phyloP scores from a whole-genome alignment of 1,140 invertebrate genomes.

The Euglossa dilemma region DNA sequence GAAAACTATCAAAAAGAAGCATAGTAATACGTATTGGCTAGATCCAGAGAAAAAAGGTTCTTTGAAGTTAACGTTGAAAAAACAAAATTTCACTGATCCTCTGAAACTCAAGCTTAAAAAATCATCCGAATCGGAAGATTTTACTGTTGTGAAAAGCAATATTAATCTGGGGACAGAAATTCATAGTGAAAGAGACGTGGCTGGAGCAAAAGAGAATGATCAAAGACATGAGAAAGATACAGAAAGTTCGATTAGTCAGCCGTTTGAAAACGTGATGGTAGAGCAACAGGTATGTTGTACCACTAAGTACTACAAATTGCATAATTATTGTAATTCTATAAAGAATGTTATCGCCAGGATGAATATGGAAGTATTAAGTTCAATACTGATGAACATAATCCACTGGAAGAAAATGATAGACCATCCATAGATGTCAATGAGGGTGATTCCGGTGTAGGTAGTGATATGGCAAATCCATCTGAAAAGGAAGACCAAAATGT shows the following conservation, averaged over 20 bases:
- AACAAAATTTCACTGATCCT: slow-evolving; percentile 70
- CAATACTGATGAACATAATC: slow-evolving; percentile 71
- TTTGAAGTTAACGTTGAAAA: slow-evolving; percentile 78
- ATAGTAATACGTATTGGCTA: slow-evolving; percentile 74
- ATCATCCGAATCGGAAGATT: slow-evolving; percentile 76
- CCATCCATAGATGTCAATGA: slow-evolving; percentile 78
- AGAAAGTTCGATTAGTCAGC: slow-evolving; percentile 71
- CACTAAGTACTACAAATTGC: not conserved
- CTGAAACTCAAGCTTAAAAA: slow-evolving; percentile 78
- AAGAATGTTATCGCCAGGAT: slow-evolving; percentile 60
- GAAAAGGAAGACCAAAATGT: slow-evolving; percentile 80
- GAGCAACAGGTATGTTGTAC: slow-evolving; percentile 74
- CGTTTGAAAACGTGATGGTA: slow-evolving; percentile 77
- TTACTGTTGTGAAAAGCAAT: slow-evolving; percentile 78
- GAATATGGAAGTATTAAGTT: slow-evolving; percentile 76
- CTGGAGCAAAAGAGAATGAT: slow-evolving; percentile 76
- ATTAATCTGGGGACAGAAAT: slow-evolving; percentile 58
- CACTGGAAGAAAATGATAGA: slow-evolving; percentile 76
- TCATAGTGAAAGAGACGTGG: slow-evolving; percentile 72
- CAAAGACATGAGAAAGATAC: slow-evolving; percentile 68
- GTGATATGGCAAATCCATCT: slow-evolving; percentile 79
- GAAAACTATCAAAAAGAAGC: slow-evolving; percentile 70
- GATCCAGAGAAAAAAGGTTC: slow-evolving; percentile 74
- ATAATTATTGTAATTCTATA: not conserved
- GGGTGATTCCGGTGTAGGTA: slow-evolving; percentile 80